Base-by-base conservation (phyloP, 2,113 vertebrate species). In the Rhizomys pruinosus region DNA sequence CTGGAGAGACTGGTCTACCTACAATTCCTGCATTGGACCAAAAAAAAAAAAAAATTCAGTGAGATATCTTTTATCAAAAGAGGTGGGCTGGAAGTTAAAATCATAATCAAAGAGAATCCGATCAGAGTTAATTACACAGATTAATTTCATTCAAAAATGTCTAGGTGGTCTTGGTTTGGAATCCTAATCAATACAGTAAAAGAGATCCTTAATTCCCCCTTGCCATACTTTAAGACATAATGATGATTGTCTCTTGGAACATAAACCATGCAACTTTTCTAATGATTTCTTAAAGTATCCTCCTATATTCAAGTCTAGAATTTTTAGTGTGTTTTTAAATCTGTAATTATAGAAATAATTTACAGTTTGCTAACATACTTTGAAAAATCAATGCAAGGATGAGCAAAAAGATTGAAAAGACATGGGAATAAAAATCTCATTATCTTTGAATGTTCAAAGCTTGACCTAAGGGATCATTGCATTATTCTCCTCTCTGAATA, bases 401-500 rank as follows among this genome's bases (percentile, higher is more conserved):
- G 84, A 11, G 3, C 85, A 37, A 84, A 68, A 52, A 1, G 29
- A 93, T 87, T 91, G 29, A 84, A 74, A 69, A 96, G 15, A 92
- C 2, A 61, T 59, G 19, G 55, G 86, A 91, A 73, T 44, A 90
- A 90, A 85, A 81, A 89, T 86, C 63, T 91, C 15, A 89, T 61
- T 82, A 80, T 72, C 22, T 71, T 66, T 86, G 6, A 81, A 39
- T 86, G 27, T 44, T 94, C 15, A 63, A 82, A 94, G 9, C 3
- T 91, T 94, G 34, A 81, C 44, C 34, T 82, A 77, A 85, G 2
- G 61, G 3, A 82, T 91, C 13, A 72, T 0, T 80, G 5, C 1
- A 64, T 92, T 66, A 82, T 90, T 96, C 17, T 72, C 16, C 71
- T 63, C 68, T 76, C 37, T 90, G 55, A 89, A 64, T 57, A 92